Evolutionary conservation across 2,888 invertebrate genomes (phyloP), one percentile per base, ranked within the genome.

Genomic region (Morpho helenor): DNA sequence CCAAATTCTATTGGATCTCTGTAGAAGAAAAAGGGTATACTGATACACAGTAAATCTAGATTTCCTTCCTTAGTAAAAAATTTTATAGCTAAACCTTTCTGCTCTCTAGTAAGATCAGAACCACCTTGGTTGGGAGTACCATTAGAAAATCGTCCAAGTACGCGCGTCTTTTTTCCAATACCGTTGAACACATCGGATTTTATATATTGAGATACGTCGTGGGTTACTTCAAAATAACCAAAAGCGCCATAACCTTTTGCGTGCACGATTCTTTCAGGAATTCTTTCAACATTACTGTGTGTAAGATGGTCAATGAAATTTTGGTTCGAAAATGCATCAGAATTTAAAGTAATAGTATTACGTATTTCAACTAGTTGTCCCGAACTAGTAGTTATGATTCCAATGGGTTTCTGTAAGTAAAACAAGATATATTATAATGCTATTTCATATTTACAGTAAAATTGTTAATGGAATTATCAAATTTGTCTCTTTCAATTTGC

Each of bases 231-330:
- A 68, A 97, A 96, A 72, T 95, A 95, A 2, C 95, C 96, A 76
- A 94, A 95, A 2, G 96, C 96, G 16, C 95, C 97, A 46, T 95
- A 95, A 61, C 98, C 98, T 85, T 98, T 98, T 0, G 98, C 97
- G 78, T 98, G 97, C 1, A 97, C 97, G 0, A 97, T 95, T 67
- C 98, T 92, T 77, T 98, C 97, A 0, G 98, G 98, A 70, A 98
- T 97, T 59, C 97, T 92, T 80, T 98, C 98, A 23, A 96, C 91
- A 74, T 94, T 93, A 70, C 96, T 96, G 75, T 43, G 42, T 9
- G 42, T 43, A 43, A 43, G 42, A 9, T 9, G 9, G 42, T 43
- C 42, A 9, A 43, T 9, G 42, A 43, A 43, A 9, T 43, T 3
- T 9, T 43, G 42, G 3, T 43, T 43, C 42, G 42, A 43, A 43